Base-by-base conservation (phyloP, 2,888 invertebrate genomes). In the Megaustenia siamemsis region DNA sequence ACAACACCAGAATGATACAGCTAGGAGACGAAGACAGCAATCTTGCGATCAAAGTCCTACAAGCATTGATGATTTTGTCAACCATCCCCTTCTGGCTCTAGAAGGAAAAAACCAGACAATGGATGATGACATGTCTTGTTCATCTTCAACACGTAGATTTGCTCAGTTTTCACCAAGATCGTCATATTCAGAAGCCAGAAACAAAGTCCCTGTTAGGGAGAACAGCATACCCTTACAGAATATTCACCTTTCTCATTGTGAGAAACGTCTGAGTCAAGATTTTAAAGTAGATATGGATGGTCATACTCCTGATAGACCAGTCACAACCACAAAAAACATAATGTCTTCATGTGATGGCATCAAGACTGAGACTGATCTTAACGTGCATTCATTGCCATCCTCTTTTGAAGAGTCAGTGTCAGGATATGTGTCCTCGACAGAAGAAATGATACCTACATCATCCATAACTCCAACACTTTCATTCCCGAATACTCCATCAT, bases 41-140 rank as follows among this genome's bases (percentile, higher is more conserved):
- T 15, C 45, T 24, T 56, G 68, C 1, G 83, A 69, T n/a, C 24
- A 2, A 1, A 38, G 68, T n/a, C 40, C 24, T 24, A 24, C 40
- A 18, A 24, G 5, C n/a, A n/a, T 43, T 15, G 53, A 71, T 15
- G 60, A 43, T 32, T 38, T 43, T 12, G 56, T 38, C 1, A 69
- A 43, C 15, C 78, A 78, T 45, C 60, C 83, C 35, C 71, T 84
- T 5, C 71, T 84, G 21, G 43, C 78, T 35, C 32, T 60, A 24
- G 83, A 77, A 28, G 53, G 66, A 32, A 45, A 49, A 6, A 68
- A 18, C 0, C 77, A 78, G 21, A 77, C 63, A 4, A 40, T 71
- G 35, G 79, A 78, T 49, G 83, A 83, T n/a, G 66, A 76, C 49
- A 28, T 35, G 28, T 6, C 68, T 10, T 21, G 18, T 12, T 18